A percentile compares a stretch with the other conserved stretches of the same genome.
These are phyloP conservation scores for Metopolophium dirhodum DNA, from an alignment of 1,140 invertebrate species.

Conservation along the genomic window DNA sequence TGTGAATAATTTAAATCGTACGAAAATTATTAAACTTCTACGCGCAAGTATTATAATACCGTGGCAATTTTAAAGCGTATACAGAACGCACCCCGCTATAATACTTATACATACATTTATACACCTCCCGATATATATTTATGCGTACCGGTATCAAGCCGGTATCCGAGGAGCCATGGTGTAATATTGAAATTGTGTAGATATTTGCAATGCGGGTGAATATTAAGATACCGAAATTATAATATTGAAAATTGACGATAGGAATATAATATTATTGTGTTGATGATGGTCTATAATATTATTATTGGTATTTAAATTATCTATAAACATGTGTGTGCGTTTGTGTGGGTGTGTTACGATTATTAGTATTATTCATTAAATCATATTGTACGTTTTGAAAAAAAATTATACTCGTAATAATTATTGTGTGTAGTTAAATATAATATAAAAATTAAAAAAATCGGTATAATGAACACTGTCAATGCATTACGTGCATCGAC, in stretches of 20 bases:
- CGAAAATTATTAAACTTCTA: neutral
- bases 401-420: too few species aligned
- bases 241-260: neutral
- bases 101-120: neutral
- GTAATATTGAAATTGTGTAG: neutral
- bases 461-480: neutral
- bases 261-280: neutral
- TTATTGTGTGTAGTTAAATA: neutral
- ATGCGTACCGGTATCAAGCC: neutral
- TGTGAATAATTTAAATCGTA: slow-evolving; percentile 3
- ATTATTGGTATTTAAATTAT: neutral
- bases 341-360: too few species aligned
- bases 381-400: neutral
- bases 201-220: neutral
- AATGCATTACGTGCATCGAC: neutral
- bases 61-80: neutral
- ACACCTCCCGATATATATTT: neutral
- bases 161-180: neutral
- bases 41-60: neutral
- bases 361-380: neutral
- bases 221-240: neutral
- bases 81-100: neutral
- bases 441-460: neutral
- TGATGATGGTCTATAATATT: neutral
- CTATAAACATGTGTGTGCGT: neutral